These are phyloP conservation scores for Lacerta viridis DNA, from an alignment of 2,797 vertebrate genomes.

Conservation along the genomic window DNA sequence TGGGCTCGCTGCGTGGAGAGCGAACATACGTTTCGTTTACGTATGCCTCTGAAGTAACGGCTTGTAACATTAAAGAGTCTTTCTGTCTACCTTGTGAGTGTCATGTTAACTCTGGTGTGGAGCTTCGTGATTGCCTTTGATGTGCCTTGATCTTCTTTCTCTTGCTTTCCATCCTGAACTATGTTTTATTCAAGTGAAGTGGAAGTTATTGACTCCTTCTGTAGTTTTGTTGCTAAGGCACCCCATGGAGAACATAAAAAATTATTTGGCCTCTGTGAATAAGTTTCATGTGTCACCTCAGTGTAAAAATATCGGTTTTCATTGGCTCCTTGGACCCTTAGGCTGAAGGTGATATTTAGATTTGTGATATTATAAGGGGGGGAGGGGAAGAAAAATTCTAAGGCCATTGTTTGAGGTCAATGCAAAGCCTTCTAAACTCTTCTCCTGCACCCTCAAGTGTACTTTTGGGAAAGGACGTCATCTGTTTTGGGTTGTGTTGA, in stretches of 20 bases:
- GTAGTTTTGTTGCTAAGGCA: slow-evolving; percentile 12
- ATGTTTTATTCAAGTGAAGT: slow-evolving; percentile 30
- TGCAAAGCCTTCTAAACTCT: neutral
- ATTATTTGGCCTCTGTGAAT: neutral
- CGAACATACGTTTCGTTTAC: neutral
- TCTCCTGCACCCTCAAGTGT: neutral
- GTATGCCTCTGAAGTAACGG: neutral
- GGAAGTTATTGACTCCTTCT: slow-evolving; percentile 17
- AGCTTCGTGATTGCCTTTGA: slow-evolving; percentile 15
- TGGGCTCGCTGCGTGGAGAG: neutral
- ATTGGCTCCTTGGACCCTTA: neutral
- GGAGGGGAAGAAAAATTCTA: neutral
- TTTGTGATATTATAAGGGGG: neutral
- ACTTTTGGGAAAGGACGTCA: neutral
- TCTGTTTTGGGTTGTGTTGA: neutral
- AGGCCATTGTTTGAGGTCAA: neutral
- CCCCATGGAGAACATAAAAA: neutral
- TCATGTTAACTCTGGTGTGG: slow-evolving; percentile 20
- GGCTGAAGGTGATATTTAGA: neutral
- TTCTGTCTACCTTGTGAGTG: neutral
- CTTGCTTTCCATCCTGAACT: neutral
- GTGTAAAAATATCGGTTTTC: neutral
- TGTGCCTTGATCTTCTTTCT: neutral
- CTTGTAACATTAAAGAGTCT: neutral
- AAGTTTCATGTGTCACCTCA: neutral